Evolutionary conservation across 2,888 invertebrate genomes (phyloP).

Genomic region (Nematopogon swammerdamellus): DNA sequence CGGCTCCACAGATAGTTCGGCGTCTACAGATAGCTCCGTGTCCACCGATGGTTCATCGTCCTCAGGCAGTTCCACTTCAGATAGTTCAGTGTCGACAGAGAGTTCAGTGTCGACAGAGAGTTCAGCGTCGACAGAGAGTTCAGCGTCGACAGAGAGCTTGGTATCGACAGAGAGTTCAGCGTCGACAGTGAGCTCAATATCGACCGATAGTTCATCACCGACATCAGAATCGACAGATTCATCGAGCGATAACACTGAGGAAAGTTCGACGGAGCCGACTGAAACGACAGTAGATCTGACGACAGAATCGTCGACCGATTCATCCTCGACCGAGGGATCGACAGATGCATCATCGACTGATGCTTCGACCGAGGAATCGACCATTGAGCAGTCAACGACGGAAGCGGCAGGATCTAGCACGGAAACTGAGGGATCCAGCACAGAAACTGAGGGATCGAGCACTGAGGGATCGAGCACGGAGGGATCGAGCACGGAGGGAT

Average conservation of each 20-base stretch:
- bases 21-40: neutral
- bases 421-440: neutral
- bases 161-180: neutral
- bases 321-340: conserved; percentile 6
- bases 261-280: no score
- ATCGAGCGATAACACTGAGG: neutral
- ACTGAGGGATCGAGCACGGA: no score
- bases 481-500: no score
- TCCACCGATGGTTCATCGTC: conserved; percentile 5
- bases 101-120: conserved; percentile 2
- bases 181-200: no score
- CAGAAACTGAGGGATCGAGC: no score
- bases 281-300: no score
- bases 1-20: conserved; percentile 1
- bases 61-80: conserved; percentile 2
- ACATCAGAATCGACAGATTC: conserved; percentile 2
- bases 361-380: conserved; percentile 9
- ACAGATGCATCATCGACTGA: conserved; percentile 7
- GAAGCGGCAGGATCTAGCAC: neutral
- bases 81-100: neutral
- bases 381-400: conserved; percentile 1
- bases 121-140: conserved; percentile 6
- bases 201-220: neutral
- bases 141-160: neutral
- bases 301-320: conserved; percentile 6